phyloP scores from a whole-genome alignment of 37 sponge, comb jelly and placozoan genomes.

The Axinella damicornis region DNA sequence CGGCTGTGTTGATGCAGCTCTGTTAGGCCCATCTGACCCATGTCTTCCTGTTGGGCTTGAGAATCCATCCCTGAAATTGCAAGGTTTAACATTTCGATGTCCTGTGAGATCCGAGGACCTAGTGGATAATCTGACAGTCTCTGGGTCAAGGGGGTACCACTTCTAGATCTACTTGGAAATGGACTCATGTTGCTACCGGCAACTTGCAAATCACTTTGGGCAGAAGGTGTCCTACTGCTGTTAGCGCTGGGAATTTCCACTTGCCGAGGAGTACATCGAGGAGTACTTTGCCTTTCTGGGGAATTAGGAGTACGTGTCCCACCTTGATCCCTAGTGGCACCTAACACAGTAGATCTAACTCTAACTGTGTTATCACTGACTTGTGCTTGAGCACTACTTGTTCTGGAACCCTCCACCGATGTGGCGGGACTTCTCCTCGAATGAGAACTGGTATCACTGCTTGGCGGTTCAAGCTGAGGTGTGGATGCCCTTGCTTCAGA shows the following conservation, averaged over 20 bases:
- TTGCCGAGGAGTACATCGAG: too few species aligned
- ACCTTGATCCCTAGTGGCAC: too few species aligned
- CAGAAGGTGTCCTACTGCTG: background rate
- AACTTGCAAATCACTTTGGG: background rate
- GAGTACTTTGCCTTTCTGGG: too few species aligned
- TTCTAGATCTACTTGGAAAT: background rate
- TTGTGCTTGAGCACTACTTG: constrained; percentile 3
- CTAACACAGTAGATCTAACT: background rate
- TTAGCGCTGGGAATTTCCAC: too few species aligned
- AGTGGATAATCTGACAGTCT: too few species aligned
- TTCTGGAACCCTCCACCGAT: background rate
- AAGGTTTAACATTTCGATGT: constrained; percentile 47
- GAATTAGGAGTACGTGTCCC: too few species aligned
- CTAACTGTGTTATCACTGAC: background rate
- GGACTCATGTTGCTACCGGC: background rate
- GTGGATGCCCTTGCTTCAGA: background rate
- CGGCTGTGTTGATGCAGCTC: background rate
- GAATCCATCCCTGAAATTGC: constrained; percentile 55
- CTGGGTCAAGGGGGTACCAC: too few species aligned
- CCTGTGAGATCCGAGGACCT: constrained; percentile 10
- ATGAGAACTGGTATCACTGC: too few species aligned
- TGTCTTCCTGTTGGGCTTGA: background rate
- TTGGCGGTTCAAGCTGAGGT: constrained; percentile 6
- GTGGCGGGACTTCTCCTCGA: background rate
- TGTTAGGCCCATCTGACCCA: background rate